Base-by-base conservation (phyloP, 2,113 vertebrate genomes). In the Onychorhynchus coronatus region DNA sequence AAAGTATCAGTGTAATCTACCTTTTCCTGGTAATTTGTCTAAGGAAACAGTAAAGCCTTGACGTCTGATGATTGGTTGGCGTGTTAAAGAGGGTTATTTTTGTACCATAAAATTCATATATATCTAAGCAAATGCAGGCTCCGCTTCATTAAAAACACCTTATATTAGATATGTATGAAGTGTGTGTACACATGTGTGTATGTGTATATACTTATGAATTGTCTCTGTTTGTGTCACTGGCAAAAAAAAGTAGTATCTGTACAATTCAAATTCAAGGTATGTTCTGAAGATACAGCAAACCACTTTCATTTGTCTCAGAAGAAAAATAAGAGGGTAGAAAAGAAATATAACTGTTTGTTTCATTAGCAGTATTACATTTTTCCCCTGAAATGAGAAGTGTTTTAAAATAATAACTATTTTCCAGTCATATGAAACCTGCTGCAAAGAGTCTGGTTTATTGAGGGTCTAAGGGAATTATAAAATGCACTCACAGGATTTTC, bases 171-270 rank as follows among this genome's bases (percentile, higher is more conserved):
- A 65, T 7, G 27, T 23, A 33, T 12, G 14, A 52, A 35, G 3
- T 12, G 11, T 23, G 9, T 33, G 1, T 25, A 39, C 5, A 16
- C 1, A 4, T 2, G 1, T 1, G 1, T 22, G 8, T 33, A 4
- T 62, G 8, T 14, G 3, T 61, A 2, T 8, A 2, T 68, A 47
- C 55, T 61, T 80, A 37, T 24, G 19, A 70, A 33, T 12, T 67
- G 1, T 8, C 4, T 42, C 23, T 33, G 18, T 71, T 76, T 47
- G 5, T 37, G 10, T 33, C 19, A 72, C n/a, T 76, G 8, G 10
- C 1, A 73, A 68, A 58, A 79, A 82, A 18, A 24, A 27, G 12
- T 1, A 13, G 4, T 12, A 70, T 11, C 12, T 33, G 0, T 28
- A 35, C 2, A 35, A 19, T 70, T 35, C 49, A 70, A 55, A 44